Base-by-base conservation (phyloP, 2,888 invertebrate species). In the Philereme vetulata region DNA sequence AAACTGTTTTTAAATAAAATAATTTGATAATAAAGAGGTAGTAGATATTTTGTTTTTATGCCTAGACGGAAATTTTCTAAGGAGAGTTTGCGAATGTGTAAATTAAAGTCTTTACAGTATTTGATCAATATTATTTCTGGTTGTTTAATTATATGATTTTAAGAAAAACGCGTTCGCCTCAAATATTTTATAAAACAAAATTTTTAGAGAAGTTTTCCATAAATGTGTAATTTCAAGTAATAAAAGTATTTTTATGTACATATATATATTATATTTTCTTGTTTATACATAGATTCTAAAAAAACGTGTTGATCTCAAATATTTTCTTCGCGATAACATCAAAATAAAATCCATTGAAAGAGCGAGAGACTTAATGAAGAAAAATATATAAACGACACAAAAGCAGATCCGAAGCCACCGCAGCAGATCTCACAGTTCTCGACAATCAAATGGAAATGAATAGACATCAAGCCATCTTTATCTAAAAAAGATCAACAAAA, bases 401-500 rank as follows among this genome's bases (percentile, higher is more conserved):
- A 65, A 53, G 46, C 34, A 32, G 65, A 53, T 64, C 62, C 62
- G 55, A 10, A 59, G 68, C 61, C 57, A 60, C 63, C 67, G 51
- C 67, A 57, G 63, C 67, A 57, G 63, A 50, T 47, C 46, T 58
- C 52, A 35, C 60, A 55, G 51, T 33, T 44, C 63, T 48, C 64
- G 8, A 66, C 67, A 64, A 72, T 72, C 66, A 65, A 70, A 74
- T 65, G 65, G 63, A 70, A 75, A 68, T 73, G 72, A 70, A 70
- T 66, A 71, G 68, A 72, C 74, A 76, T 72, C 69, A 72, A 67
- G 66, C 47, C 64, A 69, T 67, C 66, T 68, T 71, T 75, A 75
- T 76, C 76, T 72, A 68, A 74, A 77, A 75, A 76, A 73, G 75
- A 79, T 80, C 77, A 78, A 77, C 76, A 78, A 75, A 77, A 76